Evolutionary conservation across 2,888 invertebrate genomes (phyloP), one percentile per base, ranked within the genome.

Genomic region (Noctuana brunneofusca): DNA sequence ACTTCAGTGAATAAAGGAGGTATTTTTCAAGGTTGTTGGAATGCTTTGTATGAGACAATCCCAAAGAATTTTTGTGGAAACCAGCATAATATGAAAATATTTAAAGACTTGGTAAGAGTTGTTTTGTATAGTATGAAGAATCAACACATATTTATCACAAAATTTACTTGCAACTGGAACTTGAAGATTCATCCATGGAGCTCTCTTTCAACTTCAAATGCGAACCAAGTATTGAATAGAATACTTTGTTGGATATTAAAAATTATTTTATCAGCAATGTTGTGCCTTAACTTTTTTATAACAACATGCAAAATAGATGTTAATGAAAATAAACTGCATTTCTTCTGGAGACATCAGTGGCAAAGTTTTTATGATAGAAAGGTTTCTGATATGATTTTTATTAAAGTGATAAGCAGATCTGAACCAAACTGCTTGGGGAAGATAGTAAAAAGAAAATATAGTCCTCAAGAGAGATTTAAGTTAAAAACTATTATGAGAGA

Each of bases 291-390:
- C 66, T 92, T 89, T 73, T 86, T 88, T 77, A 86, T 91, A 4
- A 89, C 92, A 16, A 84, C 86, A 48, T 84, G 85, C 53, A 89
- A 89, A 78, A 66, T 86, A 11, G 84, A 89, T 68, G 69, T 75
- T 0, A 84, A 92, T 75, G 88, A 91, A 72, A 83, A 88, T 66
- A 89, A 86, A 72, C 76, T 92, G 30, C 75, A 84, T 75, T 92
- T 78, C 67, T 91, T 89, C 71, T 83, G 81, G 78, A 91, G 88
- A 76, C 69, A 75, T 52, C 75, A 86, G 43, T 92, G 92, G 92
- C 92, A 92, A 70, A 84, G 87, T 65, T 88, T 84, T 69, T 89
- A 85, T 73, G 88, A 91, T 57, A 83, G 77, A 68, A 80, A 83
- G 63, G 72, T 92, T 35, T 75, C 78, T 9, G 75, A 78, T 58